Evolutionary conservation across 2,797 vertebrate genomes (phyloP).

Genomic region (Catharus ustulatus): DNA sequence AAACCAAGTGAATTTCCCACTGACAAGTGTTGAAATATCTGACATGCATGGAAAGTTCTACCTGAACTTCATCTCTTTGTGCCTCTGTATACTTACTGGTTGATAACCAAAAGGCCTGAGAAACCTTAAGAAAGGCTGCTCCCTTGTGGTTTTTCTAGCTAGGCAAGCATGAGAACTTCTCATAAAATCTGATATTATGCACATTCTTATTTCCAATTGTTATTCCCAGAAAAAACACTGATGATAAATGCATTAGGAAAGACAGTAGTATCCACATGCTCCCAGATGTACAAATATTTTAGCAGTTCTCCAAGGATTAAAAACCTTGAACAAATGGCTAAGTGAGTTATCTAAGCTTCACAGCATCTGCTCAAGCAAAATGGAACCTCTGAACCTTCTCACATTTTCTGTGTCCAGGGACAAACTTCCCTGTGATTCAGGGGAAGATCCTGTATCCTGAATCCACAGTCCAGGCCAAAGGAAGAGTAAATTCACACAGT

Average conservation of each 20-base stretch:
- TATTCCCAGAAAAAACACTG: not conserved
- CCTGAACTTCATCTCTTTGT: not conserved
- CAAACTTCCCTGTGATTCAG: not conserved
- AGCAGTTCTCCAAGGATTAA: not conserved
- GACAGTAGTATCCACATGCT: not conserved
- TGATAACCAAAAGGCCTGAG: not conserved
- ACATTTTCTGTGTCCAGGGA: not conserved
- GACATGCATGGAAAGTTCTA: not conserved
- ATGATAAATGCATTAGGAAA: not conserved
- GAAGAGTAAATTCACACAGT: not conserved
- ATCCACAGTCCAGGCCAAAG: too few relatives aligned
- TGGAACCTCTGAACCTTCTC: not conserved
- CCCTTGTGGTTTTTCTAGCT: constrained; percentile 55
- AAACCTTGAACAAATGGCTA: not conserved
- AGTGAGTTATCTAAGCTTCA: not conserved
- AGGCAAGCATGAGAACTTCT: not conserved
- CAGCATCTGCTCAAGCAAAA: not conserved
- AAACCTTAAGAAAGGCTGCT: constrained; percentile 66
- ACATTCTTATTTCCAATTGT: not conserved
- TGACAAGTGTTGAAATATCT: not conserved
- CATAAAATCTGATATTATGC: not conserved
- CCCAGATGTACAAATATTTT: not conserved
- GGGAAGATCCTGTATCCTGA: too few relatives aligned
- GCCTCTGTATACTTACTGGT: not conserved
- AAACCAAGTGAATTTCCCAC: not conserved